phyloP scores from a whole-genome alignment of 2,797 vertebrate species.

The Megaceryle alcyon region DNA sequence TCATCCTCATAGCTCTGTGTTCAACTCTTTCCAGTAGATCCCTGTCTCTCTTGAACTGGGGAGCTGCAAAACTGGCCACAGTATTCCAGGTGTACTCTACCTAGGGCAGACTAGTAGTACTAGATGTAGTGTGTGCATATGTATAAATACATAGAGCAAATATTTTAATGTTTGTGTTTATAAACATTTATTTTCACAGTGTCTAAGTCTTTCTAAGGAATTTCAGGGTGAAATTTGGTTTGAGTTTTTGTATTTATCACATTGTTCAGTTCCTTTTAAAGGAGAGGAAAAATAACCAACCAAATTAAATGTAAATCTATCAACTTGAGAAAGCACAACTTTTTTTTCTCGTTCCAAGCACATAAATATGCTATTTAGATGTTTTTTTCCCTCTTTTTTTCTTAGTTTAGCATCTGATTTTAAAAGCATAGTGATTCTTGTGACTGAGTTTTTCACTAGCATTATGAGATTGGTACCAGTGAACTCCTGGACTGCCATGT shows the following conservation, averaged over 20 bases:
- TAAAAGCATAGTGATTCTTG: neutral
- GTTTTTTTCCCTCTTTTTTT: neutral
- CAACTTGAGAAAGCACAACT: neutral
- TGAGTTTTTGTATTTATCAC: neutral
- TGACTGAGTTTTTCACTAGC: neutral
- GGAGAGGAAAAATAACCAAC: neutral
- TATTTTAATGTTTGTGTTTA: neutral
- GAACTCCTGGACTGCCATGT: neutral
- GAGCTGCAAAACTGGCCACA: too few species aligned
- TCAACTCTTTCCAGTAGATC: too few species aligned
- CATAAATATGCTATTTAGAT: neutral
- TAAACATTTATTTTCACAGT: neutral
- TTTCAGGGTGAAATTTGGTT: neutral
- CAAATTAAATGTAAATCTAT: neutral
- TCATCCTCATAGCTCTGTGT: too few species aligned
- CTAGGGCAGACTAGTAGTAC: too few species aligned
- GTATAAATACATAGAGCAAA: neutral
- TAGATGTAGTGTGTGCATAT: rapidly evolving
- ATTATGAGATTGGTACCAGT: neutral
- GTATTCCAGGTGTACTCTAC: too few species aligned
- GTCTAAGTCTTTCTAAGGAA: neutral
- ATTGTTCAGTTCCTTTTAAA: neutral
- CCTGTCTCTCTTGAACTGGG: too few species aligned
- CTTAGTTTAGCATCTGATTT: neutral
- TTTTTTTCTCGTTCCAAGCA: neutral